These are phyloP conservation scores for Carabus problematicus DNA, from an alignment of 2,888 invertebrate genomes.

Conservation along the genomic window DNA sequence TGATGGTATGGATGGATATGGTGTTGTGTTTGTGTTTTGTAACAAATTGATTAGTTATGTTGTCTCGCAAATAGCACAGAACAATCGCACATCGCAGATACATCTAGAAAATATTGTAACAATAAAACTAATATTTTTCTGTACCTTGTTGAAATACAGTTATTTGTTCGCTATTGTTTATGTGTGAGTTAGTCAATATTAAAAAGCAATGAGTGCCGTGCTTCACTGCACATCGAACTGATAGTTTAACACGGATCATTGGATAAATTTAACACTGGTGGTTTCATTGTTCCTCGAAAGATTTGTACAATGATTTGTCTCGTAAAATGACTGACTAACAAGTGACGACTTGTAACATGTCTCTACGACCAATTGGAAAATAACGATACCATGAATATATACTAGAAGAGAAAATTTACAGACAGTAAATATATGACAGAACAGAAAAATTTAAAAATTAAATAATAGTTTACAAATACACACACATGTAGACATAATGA, in stretches of 20 bases:
- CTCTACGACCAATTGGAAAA: too few relatives aligned
- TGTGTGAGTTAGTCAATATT: conserved; percentile 25
- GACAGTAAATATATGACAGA: too few relatives aligned
- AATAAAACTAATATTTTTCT: neutral
- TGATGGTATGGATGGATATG: conserved; percentile 19
- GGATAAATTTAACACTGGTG: conserved; percentile 32
- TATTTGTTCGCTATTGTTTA: conserved; percentile 29
- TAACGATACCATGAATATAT: too few relatives aligned
- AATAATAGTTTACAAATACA: too few relatives aligned
- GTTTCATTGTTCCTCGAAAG: conserved; percentile 18
- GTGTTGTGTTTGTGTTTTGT: conserved; percentile 42
- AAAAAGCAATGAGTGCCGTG: conserved; percentile 29
- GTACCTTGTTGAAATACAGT: conserved; percentile 16
- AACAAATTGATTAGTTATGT: conserved; percentile 48
- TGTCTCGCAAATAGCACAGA: conserved; percentile 42
- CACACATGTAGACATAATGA: too few relatives aligned
- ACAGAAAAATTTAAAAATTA: too few relatives aligned
- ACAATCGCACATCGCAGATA: conserved; percentile 31
- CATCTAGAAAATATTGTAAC: conserved; percentile 29
- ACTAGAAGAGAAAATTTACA: too few relatives aligned
- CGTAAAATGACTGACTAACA: too few relatives aligned
- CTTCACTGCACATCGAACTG: conserved; percentile 22
- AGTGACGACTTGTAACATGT: too few relatives aligned
- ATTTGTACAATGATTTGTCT: neutral
- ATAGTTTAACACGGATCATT: conserved; percentile 32